Percentiles rank a stretch among this genome's conserved stretches.
Conservation (phyloP, 2,888 invertebrate genomes). For the Hermaeophaga mercurialis region DNA sequence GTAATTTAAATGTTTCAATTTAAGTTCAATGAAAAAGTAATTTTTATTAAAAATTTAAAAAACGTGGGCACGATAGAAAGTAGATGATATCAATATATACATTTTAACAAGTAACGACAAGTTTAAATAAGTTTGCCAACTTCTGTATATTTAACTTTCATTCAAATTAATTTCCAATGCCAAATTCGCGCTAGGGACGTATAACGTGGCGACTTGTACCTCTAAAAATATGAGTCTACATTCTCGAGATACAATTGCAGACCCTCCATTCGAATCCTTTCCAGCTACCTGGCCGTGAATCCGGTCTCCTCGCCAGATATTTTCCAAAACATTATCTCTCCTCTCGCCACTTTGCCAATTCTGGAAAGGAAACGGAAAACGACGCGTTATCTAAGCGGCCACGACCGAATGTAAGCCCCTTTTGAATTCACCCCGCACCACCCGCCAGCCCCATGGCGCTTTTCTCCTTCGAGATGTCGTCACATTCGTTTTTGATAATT, state of each 20-base stretch:
- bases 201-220: too few relatives aligned
- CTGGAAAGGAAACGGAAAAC: constrained; percentile 50
- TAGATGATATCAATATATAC: too few relatives aligned
- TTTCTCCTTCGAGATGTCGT: constrained; percentile 32
- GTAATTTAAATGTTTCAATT: too few relatives aligned
- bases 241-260: not conserved
- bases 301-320: constrained; percentile 48
- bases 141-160: too few relatives aligned
- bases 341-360: constrained; percentile 53
- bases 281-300: constrained; percentile 48
- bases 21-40: too few relatives aligned
- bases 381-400: constrained; percentile 45
- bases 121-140: too few relatives aligned
- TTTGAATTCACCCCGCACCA: not conserved
- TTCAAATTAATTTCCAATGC: too few relatives aligned
- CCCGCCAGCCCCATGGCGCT: not conserved
- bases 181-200: too few relatives aligned
- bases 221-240: constrained; percentile 8
- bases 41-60: too few relatives aligned
- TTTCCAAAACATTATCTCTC: constrained; percentile 53
- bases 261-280: not conserved
- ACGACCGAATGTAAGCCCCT: constrained; percentile 30
- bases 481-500: constrained; percentile 40
- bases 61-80: too few relatives aligned
- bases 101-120: too few relatives aligned